Evolutionary conservation across 1,140 invertebrate species (phyloP).

Genomic region (Stenopsyche tienmushanensis): DNA sequence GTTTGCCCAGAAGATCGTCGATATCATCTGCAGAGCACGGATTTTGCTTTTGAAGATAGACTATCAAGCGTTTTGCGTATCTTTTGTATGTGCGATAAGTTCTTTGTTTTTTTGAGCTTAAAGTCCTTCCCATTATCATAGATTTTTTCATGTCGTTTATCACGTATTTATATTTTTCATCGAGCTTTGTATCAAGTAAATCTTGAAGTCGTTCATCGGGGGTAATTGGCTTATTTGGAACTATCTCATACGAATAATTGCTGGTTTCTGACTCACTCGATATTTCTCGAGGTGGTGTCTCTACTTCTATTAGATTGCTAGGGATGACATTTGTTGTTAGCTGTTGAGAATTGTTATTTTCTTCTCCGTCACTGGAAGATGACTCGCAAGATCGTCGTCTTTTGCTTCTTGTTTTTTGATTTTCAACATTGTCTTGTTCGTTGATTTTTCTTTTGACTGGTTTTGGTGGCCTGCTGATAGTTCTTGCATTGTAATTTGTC

Average conservation of each 20-base stretch:
- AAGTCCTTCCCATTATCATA: constrained; percentile 54
- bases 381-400: constrained; percentile 38
- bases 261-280: constrained; percentile 43
- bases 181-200: constrained; percentile 37
- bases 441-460: constrained; percentile 47
- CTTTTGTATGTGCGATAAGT: constrained; percentile 53
- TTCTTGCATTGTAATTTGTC: constrained; percentile 55
- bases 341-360: constrained; percentile 44
- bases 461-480: constrained; percentile 45
- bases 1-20: constrained; percentile 52
- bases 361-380: constrained; percentile 40
- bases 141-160: constrained; percentile 58
- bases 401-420: constrained; percentile 42
- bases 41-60: constrained; percentile 54
- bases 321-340: constrained; percentile 36
- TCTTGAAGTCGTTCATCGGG: constrained; percentile 38
- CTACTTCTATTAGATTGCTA: constrained; percentile 40
- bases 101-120: constrained; percentile 53
- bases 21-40: constrained; percentile 55
- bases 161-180: constrained; percentile 51
- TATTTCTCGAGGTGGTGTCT: constrained; percentile 41
- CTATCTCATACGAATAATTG: constrained; percentile 40
- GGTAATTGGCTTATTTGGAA: constrained; percentile 45
- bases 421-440: constrained; percentile 43
- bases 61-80: constrained; percentile 53